Evolutionary conservation across 1,140 invertebrate species (phyloP).

Genomic region (Spodoptera frugiperda): DNA sequence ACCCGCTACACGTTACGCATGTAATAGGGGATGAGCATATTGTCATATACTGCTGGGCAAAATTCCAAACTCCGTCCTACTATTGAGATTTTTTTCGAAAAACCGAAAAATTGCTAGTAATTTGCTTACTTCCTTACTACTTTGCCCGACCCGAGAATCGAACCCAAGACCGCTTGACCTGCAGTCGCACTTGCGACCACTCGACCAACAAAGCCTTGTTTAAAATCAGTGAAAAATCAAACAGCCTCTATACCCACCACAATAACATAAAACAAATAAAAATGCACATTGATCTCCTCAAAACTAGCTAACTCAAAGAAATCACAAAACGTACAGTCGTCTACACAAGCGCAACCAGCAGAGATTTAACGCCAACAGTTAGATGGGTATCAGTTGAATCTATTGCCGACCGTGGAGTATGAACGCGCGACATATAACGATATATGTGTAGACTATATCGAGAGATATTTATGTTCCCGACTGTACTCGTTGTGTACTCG

Average conservation of each 20-base stretch:
- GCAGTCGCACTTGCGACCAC: no score
- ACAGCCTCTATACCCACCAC: background rate
- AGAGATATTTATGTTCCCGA: conserved; percentile 40
- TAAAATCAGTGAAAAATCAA: background rate
- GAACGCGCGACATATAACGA: conserved; percentile 48
- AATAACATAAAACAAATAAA: background rate
- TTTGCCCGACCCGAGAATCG: no score
- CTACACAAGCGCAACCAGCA: conserved; percentile 32
- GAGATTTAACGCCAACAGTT: conserved; percentile 56
- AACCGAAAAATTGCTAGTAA: no score
- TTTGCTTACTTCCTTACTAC: no score
- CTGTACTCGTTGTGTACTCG: conserved; percentile 38
- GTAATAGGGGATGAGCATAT: no score
- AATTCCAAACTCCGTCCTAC: no score
- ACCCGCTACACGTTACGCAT: no score
- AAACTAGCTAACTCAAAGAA: conserved; percentile 29
- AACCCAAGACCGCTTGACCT: no score
- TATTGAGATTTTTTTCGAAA: no score
- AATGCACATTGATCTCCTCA: background rate
- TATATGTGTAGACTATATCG: conserved; percentile 49
- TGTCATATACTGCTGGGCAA: no score
- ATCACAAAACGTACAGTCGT: conserved; percentile 41
- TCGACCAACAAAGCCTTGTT: no score
- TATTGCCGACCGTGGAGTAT: conserved; percentile 50
- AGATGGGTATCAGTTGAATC: conserved; percentile 60